Evolutionary conservation across 2,888 invertebrate species (phyloP).

Genomic region (Spilosoma lubricipeda): DNA sequence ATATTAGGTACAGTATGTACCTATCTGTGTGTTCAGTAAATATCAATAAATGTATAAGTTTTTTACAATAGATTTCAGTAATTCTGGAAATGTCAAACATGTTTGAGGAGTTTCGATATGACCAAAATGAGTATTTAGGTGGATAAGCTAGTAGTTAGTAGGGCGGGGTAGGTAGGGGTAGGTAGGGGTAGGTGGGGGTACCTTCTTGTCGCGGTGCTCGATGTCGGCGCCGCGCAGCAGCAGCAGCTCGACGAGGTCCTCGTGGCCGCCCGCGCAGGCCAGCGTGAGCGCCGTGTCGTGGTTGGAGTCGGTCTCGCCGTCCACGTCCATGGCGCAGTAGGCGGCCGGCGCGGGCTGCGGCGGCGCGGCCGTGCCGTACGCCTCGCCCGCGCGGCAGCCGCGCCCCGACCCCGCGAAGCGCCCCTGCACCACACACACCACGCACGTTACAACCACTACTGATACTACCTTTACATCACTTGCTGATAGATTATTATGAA

Average conservation of each 20-base stretch:
- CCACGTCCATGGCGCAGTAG: conserved; percentile 95
- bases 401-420: conserved; percentile 64
- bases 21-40: no score
- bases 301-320: conserved; percentile 99
- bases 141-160: no score
- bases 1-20: no score
- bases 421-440: conserved; percentile 52
- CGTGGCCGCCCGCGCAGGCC: conserved; percentile 98
- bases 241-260: conserved; percentile 97
- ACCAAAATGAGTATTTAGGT: no score
- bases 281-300: conserved; percentile 99
- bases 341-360: conserved; percentile 82
- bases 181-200: conserved; percentile 30
- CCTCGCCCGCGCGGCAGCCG: conserved; percentile 60
- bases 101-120: no score
- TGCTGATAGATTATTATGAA: no score
- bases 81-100: no score
- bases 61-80: no score
- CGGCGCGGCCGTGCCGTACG: conserved; percentile 68
- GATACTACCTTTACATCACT: no score
- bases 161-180: no score
- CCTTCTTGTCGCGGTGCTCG: conserved; percentile 99
- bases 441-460: no score
- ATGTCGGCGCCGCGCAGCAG: conserved; percentile 97
- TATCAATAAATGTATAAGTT: no score